phyloP scores from a whole-genome alignment of 2,113 vertebrate genomes.

The Tenebrosternarchus preto region DNA sequence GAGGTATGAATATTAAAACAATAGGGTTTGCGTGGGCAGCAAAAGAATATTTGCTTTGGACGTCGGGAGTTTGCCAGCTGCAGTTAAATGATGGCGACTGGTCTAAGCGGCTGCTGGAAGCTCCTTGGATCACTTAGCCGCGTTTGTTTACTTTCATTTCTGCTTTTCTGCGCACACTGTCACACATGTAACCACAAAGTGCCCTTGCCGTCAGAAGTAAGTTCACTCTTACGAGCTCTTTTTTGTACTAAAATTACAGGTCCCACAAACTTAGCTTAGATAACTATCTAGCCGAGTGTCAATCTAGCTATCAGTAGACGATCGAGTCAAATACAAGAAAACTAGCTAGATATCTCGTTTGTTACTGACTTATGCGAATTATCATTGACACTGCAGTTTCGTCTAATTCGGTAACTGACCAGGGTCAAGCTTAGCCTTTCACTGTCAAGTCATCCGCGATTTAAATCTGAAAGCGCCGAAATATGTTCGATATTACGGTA shows the following conservation, averaged over 20 bases:
- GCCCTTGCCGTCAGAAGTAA: slow-evolving; percentile 67
- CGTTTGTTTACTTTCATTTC: slow-evolving; percentile 50
- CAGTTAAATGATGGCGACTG: slow-evolving; percentile 67
- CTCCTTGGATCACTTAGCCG: slow-evolving; percentile 55
- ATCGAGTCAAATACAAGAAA: too few species aligned
- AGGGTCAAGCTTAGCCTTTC: too few species aligned
- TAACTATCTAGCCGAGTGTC: background rate
- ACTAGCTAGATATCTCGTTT: too few species aligned
- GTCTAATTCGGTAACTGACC: too few species aligned
- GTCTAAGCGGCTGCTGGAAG: slow-evolving; percentile 61
- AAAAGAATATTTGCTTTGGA: slow-evolving; percentile 22
- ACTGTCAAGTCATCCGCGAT: too few species aligned
- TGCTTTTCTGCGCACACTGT: slow-evolving; percentile 57
- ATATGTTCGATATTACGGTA: too few species aligned
- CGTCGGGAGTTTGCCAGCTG: slow-evolving; percentile 18
- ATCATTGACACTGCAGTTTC: too few species aligned
- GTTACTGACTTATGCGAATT: too few species aligned
- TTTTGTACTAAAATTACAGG: background rate
- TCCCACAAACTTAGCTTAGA: too few species aligned
- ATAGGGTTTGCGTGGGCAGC: slow-evolving; percentile 15
- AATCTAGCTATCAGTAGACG: too few species aligned
- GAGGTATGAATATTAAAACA: slow-evolving; percentile 47
- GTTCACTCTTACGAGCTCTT: background rate
- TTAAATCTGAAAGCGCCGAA: too few species aligned
- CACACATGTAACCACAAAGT: slow-evolving; percentile 70